These are phyloP conservation scores for Caenorhabditis zanzibari DNA, from an alignment of 2,888 invertebrate species.

Conservation along the genomic window DNA sequence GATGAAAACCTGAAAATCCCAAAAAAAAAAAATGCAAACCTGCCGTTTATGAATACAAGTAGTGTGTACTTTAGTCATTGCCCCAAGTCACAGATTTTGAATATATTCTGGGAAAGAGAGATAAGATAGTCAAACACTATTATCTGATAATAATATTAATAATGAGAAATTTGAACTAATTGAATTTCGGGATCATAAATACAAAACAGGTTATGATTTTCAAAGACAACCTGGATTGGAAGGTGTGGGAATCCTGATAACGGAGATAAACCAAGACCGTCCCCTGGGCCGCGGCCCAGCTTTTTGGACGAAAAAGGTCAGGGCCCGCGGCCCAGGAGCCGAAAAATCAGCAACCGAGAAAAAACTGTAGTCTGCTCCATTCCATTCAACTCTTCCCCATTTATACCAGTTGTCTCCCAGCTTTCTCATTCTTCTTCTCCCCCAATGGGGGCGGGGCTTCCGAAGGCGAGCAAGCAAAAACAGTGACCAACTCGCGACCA, in stretches of 20 bases:
- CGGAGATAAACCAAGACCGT: slow-evolving; percentile 16
- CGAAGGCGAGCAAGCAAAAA: slow-evolving; percentile 43
- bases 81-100: neutral
- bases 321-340: too few relatives aligned
- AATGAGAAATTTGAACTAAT: slow-evolving; percentile 23
- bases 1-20: neutral
- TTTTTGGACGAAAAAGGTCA: too few relatives aligned
- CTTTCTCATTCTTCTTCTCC: slow-evolving; percentile 23
- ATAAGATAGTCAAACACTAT: slow-evolving; percentile 17
- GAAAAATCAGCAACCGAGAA: neutral
- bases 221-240: slow-evolving; percentile 28
- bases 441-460: slow-evolving; percentile 17
- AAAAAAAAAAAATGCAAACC: neutral
- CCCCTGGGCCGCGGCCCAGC: too few relatives aligned
- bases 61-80: slow-evolving; percentile 22
- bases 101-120: neutral
- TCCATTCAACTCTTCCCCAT: neutral
- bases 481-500: slow-evolving; percentile 55
- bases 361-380: slow-evolving; percentile 2
- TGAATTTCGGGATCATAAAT: slow-evolving; percentile 27
- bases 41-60: neutral
- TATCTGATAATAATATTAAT: neutral
- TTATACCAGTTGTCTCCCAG: slow-evolving; percentile 25
- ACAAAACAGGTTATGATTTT: slow-evolving; percentile 60
- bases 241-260: neutral